A percentile compares a stretch with the other conserved stretches of the same genome.
phyloP scores from a whole-genome alignment of 2,113 vertebrate genomes.

The Sturnus vulgaris region DNA sequence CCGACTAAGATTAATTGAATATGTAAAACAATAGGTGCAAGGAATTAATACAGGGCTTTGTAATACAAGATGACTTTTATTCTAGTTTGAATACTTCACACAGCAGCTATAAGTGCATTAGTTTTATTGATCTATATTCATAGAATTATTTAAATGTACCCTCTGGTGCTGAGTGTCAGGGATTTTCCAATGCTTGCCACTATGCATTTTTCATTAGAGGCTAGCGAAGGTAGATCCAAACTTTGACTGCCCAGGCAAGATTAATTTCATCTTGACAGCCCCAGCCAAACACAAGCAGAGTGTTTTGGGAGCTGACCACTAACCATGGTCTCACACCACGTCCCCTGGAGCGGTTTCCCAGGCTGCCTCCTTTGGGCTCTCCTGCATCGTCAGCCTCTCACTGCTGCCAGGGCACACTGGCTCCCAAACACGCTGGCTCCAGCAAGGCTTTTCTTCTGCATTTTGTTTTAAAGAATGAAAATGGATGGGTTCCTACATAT shows the following conservation, averaged over 20 bases:
- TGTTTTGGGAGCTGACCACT: conserved; percentile 46
- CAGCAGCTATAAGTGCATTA: conserved; percentile 75
- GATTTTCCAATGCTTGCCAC: conserved; percentile 71
- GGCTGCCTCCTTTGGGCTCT: not conserved
- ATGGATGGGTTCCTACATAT: not conserved
- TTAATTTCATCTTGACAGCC: conserved; percentile 72
- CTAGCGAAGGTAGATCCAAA: conserved; percentile 68
- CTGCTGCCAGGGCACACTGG: not conserved
- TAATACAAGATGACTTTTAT: conserved; percentile 70
- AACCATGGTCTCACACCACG: not conserved
- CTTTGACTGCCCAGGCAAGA: conserved; percentile 72
- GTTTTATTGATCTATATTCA: conserved; percentile 81
- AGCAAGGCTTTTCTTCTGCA: not conserved
- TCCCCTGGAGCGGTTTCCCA: accelerated
- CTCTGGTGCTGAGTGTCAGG: conserved; percentile 74
- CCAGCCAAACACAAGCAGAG: conserved; percentile 13
- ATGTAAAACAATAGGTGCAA: conserved; percentile 74
- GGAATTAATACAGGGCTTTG: conserved; percentile 70
- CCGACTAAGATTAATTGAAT: conserved; percentile 73
- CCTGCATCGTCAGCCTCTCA: not conserved
- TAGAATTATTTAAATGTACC: conserved; percentile 79
- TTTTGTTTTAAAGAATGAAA: not conserved
- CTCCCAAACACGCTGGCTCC: not conserved
- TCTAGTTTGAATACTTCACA: conserved; percentile 68
- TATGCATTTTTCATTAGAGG: conserved; percentile 78